Evolutionary conservation across 2,888 invertebrate genomes (phyloP), one percentile per base, ranked within the genome.

Genomic region (Gibbula magus): DNA sequence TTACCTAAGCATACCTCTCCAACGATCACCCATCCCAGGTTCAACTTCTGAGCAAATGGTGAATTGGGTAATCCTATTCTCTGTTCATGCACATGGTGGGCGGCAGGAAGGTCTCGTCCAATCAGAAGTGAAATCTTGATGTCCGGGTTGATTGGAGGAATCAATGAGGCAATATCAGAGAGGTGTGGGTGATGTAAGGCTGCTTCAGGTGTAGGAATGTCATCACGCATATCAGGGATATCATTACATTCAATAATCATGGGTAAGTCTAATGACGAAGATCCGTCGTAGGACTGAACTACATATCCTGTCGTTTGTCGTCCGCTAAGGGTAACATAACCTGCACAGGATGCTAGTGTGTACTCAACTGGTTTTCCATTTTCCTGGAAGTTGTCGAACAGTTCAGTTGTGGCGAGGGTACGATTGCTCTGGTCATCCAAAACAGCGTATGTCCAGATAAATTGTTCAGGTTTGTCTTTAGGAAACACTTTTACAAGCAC

Each of bases 61-160:
- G 83, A 61, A 22, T 67, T 75, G 0, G 13, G 32, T n/a, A 75
- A 75, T 7, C 84, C 83, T 0, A 53, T 81, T 8, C 66, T 52
- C 78, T 85, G 85, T 1, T 82, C 80, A 22, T 76, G 66, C 10
- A 85, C 83, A 79, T 82, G 81, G n/a, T n/a, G n/a, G n/a, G n/a
- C n/a, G n/a, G n/a, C n/a, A n/a, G n/a, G n/a, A n/a, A n/a, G n/a
- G 75, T 85, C 83, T 45, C 81, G 45, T 2, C 84, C 82, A 45
- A 82, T 75, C 13, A 84, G 54, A 3, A 85, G 56, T 5, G 78
- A 32, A 13, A 83, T 82, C 0, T 70, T 39, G 4, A 78, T 29
- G 16, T 51, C 20, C 0, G 75, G 35, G 20, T 83, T 77, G 1
- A 79, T 22, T 4, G 45, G 54, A n/a, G 84, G 81, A 32, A 83